Evolutionary conservation across 2,113 vertebrate species (phyloP).

Genomic region (Apteryx mantelli): DNA sequence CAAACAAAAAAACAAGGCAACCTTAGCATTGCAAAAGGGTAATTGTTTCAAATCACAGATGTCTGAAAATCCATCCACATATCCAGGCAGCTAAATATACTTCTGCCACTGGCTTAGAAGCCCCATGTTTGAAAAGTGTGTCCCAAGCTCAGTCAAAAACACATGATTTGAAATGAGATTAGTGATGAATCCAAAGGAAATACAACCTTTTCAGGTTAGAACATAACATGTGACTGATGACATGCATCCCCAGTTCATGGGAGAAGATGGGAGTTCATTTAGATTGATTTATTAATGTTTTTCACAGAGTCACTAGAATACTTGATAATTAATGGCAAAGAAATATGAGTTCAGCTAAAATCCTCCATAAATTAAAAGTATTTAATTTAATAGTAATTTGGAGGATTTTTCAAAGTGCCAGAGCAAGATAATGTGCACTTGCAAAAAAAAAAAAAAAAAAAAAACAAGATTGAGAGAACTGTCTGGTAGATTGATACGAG

Average conservation of each 20-base stretch:
- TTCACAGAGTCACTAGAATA: slow-evolving; percentile 19
- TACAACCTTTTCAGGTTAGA: background rate
- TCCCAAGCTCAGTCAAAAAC: background rate
- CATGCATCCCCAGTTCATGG: background rate
- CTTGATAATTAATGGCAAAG: slow-evolving; percentile 31
- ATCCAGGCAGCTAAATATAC: background rate
- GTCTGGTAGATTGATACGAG: background rate
- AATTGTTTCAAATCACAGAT: background rate
- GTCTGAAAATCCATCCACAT: background rate
- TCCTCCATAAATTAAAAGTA: slow-evolving; percentile 51
- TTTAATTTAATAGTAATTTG: slow-evolving; percentile 63
- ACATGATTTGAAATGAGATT: background rate
- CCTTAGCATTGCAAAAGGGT: background rate
- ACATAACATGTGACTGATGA: slow-evolving; percentile 3
- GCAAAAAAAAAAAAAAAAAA: background rate
- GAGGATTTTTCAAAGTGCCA: slow-evolving; percentile 50
- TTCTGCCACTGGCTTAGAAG: background rate
- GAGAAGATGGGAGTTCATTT: slow-evolving; percentile 15
- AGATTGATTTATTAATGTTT: slow-evolving; percentile 45
- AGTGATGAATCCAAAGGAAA: slow-evolving; percentile 5
- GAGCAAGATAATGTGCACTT: slow-evolving; percentile 19
- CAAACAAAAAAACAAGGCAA: background rate
- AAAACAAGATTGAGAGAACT: background rate
- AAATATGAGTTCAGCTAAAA: slow-evolving; percentile 45
- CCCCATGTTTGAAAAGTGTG: background rate